Conservation (phyloP, 2,888 invertebrate species). For the Erynnis tages region DNA sequence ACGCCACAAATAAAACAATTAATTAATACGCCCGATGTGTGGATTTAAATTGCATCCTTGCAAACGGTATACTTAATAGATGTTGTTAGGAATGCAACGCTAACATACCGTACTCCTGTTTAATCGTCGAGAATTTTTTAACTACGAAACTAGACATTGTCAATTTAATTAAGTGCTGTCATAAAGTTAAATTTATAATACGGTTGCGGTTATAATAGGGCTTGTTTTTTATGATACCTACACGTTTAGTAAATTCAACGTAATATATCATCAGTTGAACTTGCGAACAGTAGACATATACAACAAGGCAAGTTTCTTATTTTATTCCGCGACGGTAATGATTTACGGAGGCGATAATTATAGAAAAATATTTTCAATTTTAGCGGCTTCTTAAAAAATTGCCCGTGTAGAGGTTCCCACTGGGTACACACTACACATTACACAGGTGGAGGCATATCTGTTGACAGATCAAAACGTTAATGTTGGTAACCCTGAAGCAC, state of each 20-base stretch:
- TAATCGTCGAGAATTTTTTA: too few relatives aligned
- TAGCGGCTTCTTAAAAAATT: constrained; percentile 18
- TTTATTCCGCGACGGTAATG: constrained; percentile 15
- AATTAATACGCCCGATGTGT: constrained; percentile 46
- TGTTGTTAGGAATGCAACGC: background rate
- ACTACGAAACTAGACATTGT: too few relatives aligned
- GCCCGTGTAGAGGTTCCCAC: background rate
- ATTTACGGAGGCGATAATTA: constrained; percentile 6
- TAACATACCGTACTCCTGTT: too few relatives aligned
- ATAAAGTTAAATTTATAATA: too few relatives aligned
- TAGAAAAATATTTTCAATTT: constrained; percentile 18
- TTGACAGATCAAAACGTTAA: constrained; percentile 28
- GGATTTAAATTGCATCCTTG: constrained; percentile 34
- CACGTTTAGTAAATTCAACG: constrained; percentile 5
- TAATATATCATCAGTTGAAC: constrained; percentile 5
- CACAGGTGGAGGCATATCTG: constrained; percentile 23
- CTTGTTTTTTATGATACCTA: constrained; percentile 3
- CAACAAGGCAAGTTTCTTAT: constrained; percentile 11
- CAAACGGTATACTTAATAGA: background rate
- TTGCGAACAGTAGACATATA: constrained; percentile 4
- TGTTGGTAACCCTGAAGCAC: constrained; percentile 30
- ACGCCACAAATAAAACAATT: constrained; percentile 52
- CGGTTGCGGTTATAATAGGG: background rate
- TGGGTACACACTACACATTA: too few relatives aligned
- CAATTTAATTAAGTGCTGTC: too few relatives aligned